Evolutionary conservation across 2,888 invertebrate genomes (phyloP).

Genomic region (Xylota segnis): DNA sequence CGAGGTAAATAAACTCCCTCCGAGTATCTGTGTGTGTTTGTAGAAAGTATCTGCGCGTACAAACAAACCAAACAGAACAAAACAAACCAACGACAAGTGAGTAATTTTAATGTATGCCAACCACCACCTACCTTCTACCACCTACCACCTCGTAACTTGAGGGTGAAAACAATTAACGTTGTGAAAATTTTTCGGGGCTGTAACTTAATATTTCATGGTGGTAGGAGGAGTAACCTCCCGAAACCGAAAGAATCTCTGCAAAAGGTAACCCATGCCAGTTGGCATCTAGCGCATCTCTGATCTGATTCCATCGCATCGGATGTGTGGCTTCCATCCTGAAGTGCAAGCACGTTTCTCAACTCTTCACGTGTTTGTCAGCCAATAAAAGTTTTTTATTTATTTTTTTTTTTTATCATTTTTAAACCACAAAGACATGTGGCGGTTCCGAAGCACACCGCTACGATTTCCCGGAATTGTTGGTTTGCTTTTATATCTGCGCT

Average conservation of each 20-base stretch:
- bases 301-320: conserved; percentile 32
- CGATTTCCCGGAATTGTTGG: conserved; percentile 53
- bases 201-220: conserved; percentile 19
- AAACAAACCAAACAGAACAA: background rate
- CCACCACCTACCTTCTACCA: too few species aligned
- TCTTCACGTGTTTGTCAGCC: conserved; percentile 56
- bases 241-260: conserved; percentile 22
- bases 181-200: conserved; percentile 24
- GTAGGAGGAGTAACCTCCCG: too few species aligned
- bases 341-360: conserved; percentile 49
- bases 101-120: conserved; percentile 25
- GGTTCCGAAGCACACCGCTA: background rate
- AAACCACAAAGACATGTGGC: conserved; percentile 26
- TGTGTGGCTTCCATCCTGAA: conserved; percentile 34
- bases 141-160: background rate
- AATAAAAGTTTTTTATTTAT: conserved; percentile 47
- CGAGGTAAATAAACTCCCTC: conserved; percentile 2
- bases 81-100: conserved; percentile 20
- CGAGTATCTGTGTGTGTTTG: background rate
- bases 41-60: background rate
- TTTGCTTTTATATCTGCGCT: conserved; percentile 45
- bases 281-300: conserved; percentile 7
- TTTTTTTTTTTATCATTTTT: conserved; percentile 5
- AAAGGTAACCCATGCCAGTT: background rate
- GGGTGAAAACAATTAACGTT: conserved; percentile 37